These are phyloP conservation scores for Pteronura brasiliensis DNA, from an alignment of 2,113 vertebrate species.

Conservation along the genomic window DNA sequence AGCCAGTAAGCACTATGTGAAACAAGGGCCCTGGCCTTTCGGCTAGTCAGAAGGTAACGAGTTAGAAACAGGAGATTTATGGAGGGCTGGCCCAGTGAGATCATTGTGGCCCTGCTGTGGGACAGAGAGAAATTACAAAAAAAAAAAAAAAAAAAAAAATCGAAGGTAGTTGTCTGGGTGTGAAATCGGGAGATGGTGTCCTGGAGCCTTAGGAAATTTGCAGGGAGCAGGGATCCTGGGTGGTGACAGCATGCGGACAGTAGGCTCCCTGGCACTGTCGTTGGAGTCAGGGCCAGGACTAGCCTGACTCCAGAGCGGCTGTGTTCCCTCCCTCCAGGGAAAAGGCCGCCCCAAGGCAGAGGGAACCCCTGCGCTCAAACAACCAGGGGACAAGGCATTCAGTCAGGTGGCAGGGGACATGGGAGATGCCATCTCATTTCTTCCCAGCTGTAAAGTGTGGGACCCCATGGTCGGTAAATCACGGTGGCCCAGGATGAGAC, in stretches of 20 bases:
- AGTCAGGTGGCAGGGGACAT: neutral
- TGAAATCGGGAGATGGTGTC: neutral
- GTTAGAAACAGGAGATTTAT: conserved; percentile 73
- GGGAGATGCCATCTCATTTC: neutral
- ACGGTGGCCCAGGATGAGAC: conserved; percentile 69
- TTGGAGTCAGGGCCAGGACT: neutral
- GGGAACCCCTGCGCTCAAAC: neutral
- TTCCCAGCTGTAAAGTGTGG: conserved; percentile 44
- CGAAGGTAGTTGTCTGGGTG: neutral
- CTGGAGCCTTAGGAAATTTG: neutral
- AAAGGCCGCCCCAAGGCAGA: neutral
- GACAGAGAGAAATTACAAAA: conserved; percentile 38
- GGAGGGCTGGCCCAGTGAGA: conserved; percentile 42
- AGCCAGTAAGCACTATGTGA: neutral
- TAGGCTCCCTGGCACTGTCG: neutral
- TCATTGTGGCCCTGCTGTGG: neutral
- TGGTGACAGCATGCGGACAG: neutral
- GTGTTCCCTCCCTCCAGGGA: neutral
- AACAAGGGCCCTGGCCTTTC: neutral
- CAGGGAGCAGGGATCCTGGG: neutral
- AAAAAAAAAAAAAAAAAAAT: neutral
- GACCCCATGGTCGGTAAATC: conserved; percentile 58
- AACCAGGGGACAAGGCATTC: neutral
- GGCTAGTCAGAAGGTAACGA: conserved; percentile 56
- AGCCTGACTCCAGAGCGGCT: neutral